These are phyloP conservation scores for Planococcus citri DNA, from an alignment of 1,140 invertebrate species.

Conservation along the genomic window DNA sequence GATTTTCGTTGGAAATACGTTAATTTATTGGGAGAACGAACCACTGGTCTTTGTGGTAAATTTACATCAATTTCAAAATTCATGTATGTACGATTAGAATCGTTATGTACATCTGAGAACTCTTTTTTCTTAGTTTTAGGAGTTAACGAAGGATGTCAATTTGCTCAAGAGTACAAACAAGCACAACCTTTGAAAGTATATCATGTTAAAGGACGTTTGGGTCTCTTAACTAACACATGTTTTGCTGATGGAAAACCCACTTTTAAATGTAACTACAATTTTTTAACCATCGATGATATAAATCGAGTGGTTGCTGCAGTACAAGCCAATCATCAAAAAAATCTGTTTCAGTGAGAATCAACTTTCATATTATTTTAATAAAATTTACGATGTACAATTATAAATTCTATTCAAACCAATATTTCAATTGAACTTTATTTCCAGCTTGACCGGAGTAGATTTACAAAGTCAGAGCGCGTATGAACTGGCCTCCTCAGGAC, in stretches of 20 bases:
- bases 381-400: no score
- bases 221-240: conserved; percentile 60
- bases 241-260: conserved; percentile 57
- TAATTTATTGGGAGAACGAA: conserved; percentile 43
- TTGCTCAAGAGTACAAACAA: conserved; percentile 41
- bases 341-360: conserved; percentile 64
- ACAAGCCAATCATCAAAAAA: conserved; percentile 66
- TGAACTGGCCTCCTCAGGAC: conserved; percentile 66
- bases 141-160: conserved; percentile 47
- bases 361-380: conserved; percentile 9
- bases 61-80: conserved; percentile 21
- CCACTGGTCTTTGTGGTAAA: conserved; percentile 59
- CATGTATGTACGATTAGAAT: no score
- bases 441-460: conserved; percentile 63
- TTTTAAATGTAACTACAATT: conserved; percentile 49
- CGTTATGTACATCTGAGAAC: conserved; percentile 14
- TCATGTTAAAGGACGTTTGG: conserved; percentile 63
- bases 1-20: conserved; percentile 48
- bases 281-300: conserved; percentile 49
- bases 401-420: neutral
- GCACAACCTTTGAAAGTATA: conserved; percentile 43
- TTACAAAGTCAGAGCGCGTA: conserved; percentile 76
- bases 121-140: conserved; percentile 45
- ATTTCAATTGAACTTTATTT: conserved; percentile 24
- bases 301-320: conserved; percentile 58